Conservation (phyloP, 2,797 vertebrate species). For the Lycodopsis pacificus region DNA sequence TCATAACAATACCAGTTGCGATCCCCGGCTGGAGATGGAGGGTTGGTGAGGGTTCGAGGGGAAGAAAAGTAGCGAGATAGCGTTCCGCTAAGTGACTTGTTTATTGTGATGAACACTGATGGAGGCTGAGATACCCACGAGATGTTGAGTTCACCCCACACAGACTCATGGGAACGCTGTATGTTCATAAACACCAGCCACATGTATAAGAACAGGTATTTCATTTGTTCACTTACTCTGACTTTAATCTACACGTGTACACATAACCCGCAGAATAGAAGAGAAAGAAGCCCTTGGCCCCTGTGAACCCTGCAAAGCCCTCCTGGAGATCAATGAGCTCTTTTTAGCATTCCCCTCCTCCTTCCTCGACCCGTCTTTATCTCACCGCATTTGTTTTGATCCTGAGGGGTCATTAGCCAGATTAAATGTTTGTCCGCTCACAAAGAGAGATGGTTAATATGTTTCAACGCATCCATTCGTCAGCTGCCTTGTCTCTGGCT, state of each 20-base stretch:
- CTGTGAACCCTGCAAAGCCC: slow-evolving; percentile 70
- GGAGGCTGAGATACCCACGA: slow-evolving; percentile 51
- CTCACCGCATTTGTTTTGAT: slow-evolving; percentile 80
- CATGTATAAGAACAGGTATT: slow-evolving; percentile 30
- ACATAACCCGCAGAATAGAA: slow-evolving; percentile 33
- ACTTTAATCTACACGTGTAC: slow-evolving; percentile 31
- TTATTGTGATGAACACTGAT: slow-evolving; percentile 73
- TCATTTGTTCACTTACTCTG: slow-evolving; percentile 33
- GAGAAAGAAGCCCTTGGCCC: slow-evolving; percentile 55
- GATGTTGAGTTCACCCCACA: slow-evolving; percentile 51
- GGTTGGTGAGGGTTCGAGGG: slow-evolving; percentile 59
- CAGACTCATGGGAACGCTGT: slow-evolving; percentile 13
- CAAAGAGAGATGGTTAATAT: slow-evolving; percentile 87
- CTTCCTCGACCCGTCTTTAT: slow-evolving; percentile 65
- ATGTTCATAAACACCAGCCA: slow-evolving; percentile 16
- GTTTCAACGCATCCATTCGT: slow-evolving; percentile 86
- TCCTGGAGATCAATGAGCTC: slow-evolving; percentile 75
- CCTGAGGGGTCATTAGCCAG: slow-evolving; percentile 83
- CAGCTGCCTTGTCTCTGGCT: slow-evolving; percentile 72
- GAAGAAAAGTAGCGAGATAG: slow-evolving; percentile 54
- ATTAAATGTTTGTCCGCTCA: slow-evolving; percentile 85
- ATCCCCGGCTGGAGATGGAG: slow-evolving; percentile 52
- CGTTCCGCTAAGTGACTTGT: slow-evolving; percentile 69
- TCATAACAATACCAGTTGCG: slow-evolving; percentile 51
- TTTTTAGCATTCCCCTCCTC: slow-evolving; percentile 63